Conservation (phyloP, 2,797 vertebrate genomes). For the Hephaestus fuliginosus region DNA sequence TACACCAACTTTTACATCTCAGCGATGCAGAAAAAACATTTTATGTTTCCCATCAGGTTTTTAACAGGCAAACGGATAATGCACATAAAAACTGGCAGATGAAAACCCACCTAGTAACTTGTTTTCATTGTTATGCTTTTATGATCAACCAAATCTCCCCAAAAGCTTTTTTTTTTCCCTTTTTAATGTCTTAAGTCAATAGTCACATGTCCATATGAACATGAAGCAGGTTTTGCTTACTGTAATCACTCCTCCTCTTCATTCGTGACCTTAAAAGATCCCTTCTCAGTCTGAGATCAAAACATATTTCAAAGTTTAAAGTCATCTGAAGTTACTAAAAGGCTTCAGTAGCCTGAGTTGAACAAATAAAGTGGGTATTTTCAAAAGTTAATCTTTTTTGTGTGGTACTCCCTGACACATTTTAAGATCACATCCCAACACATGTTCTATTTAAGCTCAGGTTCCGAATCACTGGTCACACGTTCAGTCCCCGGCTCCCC, state of each 20-base stretch:
- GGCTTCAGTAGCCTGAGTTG: not conserved
- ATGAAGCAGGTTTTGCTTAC: too few species aligned
- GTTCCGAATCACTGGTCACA: slow-evolving; percentile 54
- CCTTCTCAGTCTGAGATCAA: not conserved
- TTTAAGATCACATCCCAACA: slow-evolving; percentile 44
- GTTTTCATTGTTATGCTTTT: too few species aligned
- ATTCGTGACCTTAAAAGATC: not conserved
- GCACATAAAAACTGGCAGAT: too few species aligned
- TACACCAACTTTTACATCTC: too few species aligned
- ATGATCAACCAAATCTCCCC: too few species aligned
- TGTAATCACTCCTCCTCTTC: not conserved
- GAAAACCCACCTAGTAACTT: too few species aligned
- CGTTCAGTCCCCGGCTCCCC: slow-evolving; percentile 2
- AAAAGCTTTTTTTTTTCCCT: too few species aligned
- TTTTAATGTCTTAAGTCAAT: too few species aligned
- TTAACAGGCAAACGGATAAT: too few species aligned
- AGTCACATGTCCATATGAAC: too few species aligned
- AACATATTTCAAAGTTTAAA: not conserved
- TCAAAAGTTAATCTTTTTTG: not conserved
- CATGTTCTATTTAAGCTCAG: slow-evolving; percentile 35
- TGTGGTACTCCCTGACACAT: slow-evolving; percentile 15
- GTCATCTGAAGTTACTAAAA: not conserved
- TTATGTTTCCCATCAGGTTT: too few species aligned
- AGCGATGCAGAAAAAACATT: too few species aligned
- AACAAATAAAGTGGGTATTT: not conserved